A percentile compares a stretch with the other conserved stretches of the same genome.
These are phyloP conservation scores for Cherax destructor DNA, from an alignment of 1,140 invertebrate genomes.

Conservation along the genomic window DNA sequence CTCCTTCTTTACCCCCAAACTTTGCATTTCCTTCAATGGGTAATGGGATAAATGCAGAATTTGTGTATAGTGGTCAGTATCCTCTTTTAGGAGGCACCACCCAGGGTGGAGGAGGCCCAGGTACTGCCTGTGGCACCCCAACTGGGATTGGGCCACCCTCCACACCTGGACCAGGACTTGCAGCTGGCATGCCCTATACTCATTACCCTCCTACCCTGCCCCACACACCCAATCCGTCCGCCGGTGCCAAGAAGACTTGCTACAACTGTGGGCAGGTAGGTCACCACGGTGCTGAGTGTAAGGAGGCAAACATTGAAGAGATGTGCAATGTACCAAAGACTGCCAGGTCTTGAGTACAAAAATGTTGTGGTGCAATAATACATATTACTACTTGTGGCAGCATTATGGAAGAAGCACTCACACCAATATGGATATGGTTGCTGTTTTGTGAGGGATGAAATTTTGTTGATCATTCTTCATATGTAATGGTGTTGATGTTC, in stretches of 20 bases:
- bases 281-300: slow-evolving; percentile 71
- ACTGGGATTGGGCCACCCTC: slow-evolving; percentile 39
- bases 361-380: slow-evolving; percentile 62
- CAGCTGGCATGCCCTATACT: slow-evolving; percentile 53
- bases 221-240: slow-evolving; percentile 59
- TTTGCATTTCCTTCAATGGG: slow-evolving; percentile 54
- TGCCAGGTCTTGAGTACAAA: slow-evolving; percentile 66
- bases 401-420: slow-evolving; percentile 20
- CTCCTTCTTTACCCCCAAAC: slow-evolving; percentile 41
- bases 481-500: slow-evolving; percentile 10
- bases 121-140: slow-evolving; percentile 43
- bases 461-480: slow-evolving; percentile 32
- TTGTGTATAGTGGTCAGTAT: slow-evolving; percentile 57
- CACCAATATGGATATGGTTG: slow-evolving; percentile 11
- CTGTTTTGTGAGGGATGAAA: slow-evolving; percentile 23
- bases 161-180: slow-evolving; percentile 51
- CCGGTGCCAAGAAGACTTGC: slow-evolving; percentile 69
- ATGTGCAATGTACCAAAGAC: slow-evolving; percentile 69
- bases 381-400: slow-evolving; percentile 36
- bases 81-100: slow-evolving; percentile 53
- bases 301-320: slow-evolving; percentile 70
- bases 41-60: slow-evolving; percentile 62
- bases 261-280: slow-evolving; percentile 71
- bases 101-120: slow-evolving; percentile 54
- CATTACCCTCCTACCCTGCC: slow-evolving; percentile 49